phyloP scores from a whole-genome alignment of 2,797 vertebrate species.

The Tolypeutes matacus region DNA sequence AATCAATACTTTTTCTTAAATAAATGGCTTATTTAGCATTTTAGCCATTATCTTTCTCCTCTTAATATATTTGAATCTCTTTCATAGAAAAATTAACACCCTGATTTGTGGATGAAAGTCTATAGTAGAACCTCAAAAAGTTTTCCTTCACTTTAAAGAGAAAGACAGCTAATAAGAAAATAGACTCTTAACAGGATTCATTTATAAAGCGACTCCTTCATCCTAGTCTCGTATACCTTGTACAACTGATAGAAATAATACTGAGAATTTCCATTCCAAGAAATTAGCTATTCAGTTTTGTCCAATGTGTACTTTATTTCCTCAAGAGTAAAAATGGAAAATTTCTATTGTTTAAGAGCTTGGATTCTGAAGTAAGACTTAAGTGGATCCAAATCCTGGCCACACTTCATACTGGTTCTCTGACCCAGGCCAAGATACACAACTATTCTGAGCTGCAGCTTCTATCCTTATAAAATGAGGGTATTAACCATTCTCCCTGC shows the following conservation, averaged over 20 bases:
- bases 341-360: constrained; percentile 29
- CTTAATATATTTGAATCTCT: constrained; percentile 3
- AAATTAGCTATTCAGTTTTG: constrained; percentile 18
- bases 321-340: constrained; percentile 31
- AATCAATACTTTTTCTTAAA: not conserved
- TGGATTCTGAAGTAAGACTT: constrained; percentile 10
- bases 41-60: not conserved
- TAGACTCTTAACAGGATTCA: not conserved
- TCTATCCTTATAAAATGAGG: not conserved
- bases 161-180: not conserved
- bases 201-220: not conserved
- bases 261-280: constrained; percentile 45
- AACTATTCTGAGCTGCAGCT: constrained; percentile 17
- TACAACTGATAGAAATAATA: not conserved
- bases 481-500: not conserved
- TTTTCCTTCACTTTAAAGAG: not conserved
- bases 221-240: not conserved
- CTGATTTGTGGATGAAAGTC: not conserved
- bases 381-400: not conserved
- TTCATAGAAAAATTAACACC: not conserved
- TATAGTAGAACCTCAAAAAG: not conserved
- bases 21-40: not conserved
- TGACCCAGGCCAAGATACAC: not conserved
- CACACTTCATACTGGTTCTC: not conserved
- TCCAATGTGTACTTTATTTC: constrained; percentile 23